Evolutionary conservation across 2,113 vertebrate genomes (phyloP), one percentile per base, ranked within the genome.

Genomic region (Astur gentilis): DNA sequence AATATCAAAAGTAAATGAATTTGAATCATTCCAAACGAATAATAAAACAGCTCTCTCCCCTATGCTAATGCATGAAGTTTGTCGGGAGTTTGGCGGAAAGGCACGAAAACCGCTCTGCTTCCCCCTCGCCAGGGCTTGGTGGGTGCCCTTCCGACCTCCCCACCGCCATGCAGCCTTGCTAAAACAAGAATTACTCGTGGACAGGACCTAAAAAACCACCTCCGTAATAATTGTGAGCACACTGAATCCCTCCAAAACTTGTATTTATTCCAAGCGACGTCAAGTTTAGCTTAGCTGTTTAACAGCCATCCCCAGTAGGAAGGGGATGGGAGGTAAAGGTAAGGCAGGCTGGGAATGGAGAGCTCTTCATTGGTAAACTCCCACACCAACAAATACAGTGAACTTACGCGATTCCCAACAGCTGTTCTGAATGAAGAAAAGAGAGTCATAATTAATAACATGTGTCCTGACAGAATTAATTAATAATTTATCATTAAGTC

Each of bases 401-500:
- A 97, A 96, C 95, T 94, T 96, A 95, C 32, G n/a, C 79, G 52
- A 93, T 98, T 97, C 94, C 96, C 95, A 97, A 96, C 97, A 98
- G 98, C 97, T 98, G 97, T 87, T 98, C 94, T 93, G 85, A 87
- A 94, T 81, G 97, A 97, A 98, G 96, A 96, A 97, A 94, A 97
- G 96, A 98, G 82, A 97, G 91, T 97, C 92, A 83, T 97, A 97
- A 98, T 98, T 98, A 98, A 98, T 98, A 98, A 98, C 97, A 98
- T 94, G 97, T 98, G 97, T 97, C 97, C 98, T 98, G 97, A 98
- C 98, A 97, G 97, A 96, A 97, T 55, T 97, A 97, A 98, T 98
- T 98, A 98, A 98, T 98, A 98, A 98, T 98, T 98, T 96, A 98
- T 97, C 98, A 98, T 98, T 97, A 98, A 97, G 97, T 92, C 96